phyloP scores from a whole-genome alignment of 2,113 vertebrate genomes.

The Hippocampus zosterae region DNA sequence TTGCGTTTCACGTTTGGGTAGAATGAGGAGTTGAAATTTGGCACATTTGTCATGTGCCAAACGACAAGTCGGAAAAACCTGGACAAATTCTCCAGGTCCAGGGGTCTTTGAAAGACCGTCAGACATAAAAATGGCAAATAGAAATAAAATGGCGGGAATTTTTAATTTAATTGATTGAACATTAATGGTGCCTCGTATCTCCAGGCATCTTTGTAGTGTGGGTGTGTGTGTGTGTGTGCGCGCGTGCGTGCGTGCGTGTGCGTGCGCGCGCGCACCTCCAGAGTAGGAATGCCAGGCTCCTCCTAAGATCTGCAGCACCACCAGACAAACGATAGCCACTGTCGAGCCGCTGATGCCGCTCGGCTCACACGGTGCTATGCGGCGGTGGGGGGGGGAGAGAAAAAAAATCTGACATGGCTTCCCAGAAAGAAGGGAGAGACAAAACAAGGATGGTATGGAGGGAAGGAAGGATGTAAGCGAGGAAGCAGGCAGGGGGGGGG shows the following conservation, averaged over 20 bases:
- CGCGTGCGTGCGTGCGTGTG: too few species aligned
- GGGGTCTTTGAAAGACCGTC: too few species aligned
- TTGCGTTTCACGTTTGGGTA: neutral
- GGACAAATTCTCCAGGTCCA: too few species aligned
- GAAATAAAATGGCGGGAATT: too few species aligned
- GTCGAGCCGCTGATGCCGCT: conserved; percentile 34
- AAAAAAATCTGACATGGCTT: conserved; percentile 21
- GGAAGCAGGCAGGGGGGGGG: too few species aligned
- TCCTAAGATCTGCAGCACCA: conserved; percentile 51
- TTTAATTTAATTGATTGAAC: too few species aligned
- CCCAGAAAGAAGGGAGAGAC: neutral
- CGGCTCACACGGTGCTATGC: conserved; percentile 50
- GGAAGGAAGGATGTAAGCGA: too few species aligned
- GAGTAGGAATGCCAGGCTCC: conserved; percentile 56
- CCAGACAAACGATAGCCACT: conserved; percentile 49
- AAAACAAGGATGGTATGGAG: neutral
- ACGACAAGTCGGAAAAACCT: too few species aligned
- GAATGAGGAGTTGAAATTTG: neutral
- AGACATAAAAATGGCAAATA: too few species aligned
- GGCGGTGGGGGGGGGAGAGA: neutral
- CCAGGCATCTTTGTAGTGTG: neutral
- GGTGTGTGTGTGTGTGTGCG: too few species aligned
- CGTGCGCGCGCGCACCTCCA: conserved; percentile 50
- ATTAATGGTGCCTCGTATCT: too few species aligned
- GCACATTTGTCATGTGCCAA: too few species aligned